Conservation (phyloP, 1,140 invertebrate genomes). For the Acromyrmex heyeri region DNA sequence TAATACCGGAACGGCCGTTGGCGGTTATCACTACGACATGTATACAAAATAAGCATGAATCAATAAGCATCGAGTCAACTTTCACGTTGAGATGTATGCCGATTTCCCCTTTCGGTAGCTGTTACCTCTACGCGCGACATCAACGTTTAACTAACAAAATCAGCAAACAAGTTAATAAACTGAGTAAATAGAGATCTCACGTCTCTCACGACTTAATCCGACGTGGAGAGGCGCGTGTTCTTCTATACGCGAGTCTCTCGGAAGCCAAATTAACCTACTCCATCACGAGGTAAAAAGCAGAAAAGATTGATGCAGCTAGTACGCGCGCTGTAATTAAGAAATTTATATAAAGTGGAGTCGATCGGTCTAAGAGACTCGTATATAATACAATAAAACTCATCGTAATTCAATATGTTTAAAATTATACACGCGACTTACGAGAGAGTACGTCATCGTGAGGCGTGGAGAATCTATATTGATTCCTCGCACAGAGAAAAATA, state of each 20-base stretch:
- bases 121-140: neutral
- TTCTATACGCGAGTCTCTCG: neutral
- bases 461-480: neutral
- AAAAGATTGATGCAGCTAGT: neutral
- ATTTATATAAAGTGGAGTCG: neutral
- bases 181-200: neutral
- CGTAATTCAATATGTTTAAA: neutral
- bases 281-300: neutral
- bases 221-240: neutral
- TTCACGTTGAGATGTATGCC: constrained; percentile 15
- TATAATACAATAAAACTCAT: neutral
- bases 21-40: neutral
- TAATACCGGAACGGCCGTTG: neutral
- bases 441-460: too few relatives aligned
- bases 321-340: neutral
- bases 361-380: neutral
- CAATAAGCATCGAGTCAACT: constrained; percentile 11
- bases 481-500: neutral
- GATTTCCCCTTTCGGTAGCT: neutral
- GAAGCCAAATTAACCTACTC: neutral
- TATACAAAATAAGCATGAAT: constrained; percentile 11
- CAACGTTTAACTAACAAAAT: neutral
- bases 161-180: neutral
- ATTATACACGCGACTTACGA: neutral
- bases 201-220: neutral